Evolutionary conservation across 2,797 vertebrate species (phyloP), one percentile per base, ranked within the genome.

Genomic region (Menidia menidia): DNA sequence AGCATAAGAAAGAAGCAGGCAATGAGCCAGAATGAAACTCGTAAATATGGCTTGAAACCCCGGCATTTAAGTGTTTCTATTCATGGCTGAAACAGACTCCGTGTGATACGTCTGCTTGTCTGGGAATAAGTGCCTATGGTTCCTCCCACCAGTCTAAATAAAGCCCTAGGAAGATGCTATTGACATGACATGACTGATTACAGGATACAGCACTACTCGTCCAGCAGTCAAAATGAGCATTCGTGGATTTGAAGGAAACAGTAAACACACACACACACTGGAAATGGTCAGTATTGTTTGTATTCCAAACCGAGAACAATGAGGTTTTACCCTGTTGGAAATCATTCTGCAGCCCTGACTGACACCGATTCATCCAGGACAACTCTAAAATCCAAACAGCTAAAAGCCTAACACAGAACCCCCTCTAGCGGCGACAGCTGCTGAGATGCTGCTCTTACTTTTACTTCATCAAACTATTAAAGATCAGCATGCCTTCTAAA

Each of bases 131-230:
- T 30, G 60, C 19, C 33, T 44, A 2, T 43, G 54, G 50, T 50
- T 58, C 59, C 69, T 68, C 64, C 55, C 60, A 53, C 11, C 10
- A 41, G 4, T 62, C 62, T 72, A 70, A 57, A 60, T 44, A 77
- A 64, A 70, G 56, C 39, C 15, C 3, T 2, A 4, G 43, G 33
- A 56, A 61, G 41, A 76, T 18, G 52, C 9, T 58, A 77, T 15
- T 64, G 52, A 71, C 60, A 13, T 44, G 30, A 53, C 3, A n/a
- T 44, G 53, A 71, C 48, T 51, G 50, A 68, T 65, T 45, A 45
- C 52, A 75, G 51, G 53, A 73, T 51, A 25, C 41, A 15, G 50
- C 19, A 53, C 12, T 61, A 44, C 41, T 48, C 32, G 35, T 25
- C 30, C 19, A 60, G 30, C 35, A 55, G 57, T 41, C 1, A 39